Base-by-base conservation (phyloP, 2,797 vertebrate genomes). In the Notolabrus celidotus region DNA sequence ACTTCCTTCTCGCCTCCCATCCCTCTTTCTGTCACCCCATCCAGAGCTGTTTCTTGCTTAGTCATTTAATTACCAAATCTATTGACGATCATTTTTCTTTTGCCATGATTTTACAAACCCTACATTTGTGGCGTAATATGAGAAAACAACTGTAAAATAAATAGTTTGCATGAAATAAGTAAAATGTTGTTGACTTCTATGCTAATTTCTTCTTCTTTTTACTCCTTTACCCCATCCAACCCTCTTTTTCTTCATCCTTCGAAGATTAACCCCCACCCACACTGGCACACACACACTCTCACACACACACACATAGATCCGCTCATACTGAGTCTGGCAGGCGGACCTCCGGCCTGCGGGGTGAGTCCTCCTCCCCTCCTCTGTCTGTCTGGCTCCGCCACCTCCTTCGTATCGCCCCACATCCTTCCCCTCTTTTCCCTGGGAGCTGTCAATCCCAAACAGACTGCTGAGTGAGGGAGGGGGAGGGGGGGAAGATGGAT, bases 401-500 rank as follows among this genome's bases (percentile, higher is more conserved):
- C 80, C 82, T 81, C 83, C 82, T 82, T 72, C 23, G 23, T 57
- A 65, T 79, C 38, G 7, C 68, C 71, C 69, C 41, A 62, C 56
- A 70, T 79, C 74, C 79, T 67, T 62, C 53, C 71, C 59, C 61
- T 59, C 41, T 60, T 17, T 77, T 79, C 67, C 57, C 79, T 47
- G 73, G 77, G 77, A 89, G 83, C 82, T 84, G 90, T 92, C 89
- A 86, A 58, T 91, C 83, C 60, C 65, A 64, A 77, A 53, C 81
- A 80, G 79, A 68, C 71, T 66, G 75, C 50, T 49, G 83, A 41
- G 64, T 53, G 52, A 43, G 46, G 55, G 17, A 38, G 36, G 25
- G 34, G 17, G n/a, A 58, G 49, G 43, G 29, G 47, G 49, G 46
- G 42, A 23, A 43, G 10, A 43, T 10, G 19, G 47, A 27, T 39